Base-by-base conservation (phyloP, 2,797 vertebrate genomes). In the Oceanodroma leucorhoa region DNA sequence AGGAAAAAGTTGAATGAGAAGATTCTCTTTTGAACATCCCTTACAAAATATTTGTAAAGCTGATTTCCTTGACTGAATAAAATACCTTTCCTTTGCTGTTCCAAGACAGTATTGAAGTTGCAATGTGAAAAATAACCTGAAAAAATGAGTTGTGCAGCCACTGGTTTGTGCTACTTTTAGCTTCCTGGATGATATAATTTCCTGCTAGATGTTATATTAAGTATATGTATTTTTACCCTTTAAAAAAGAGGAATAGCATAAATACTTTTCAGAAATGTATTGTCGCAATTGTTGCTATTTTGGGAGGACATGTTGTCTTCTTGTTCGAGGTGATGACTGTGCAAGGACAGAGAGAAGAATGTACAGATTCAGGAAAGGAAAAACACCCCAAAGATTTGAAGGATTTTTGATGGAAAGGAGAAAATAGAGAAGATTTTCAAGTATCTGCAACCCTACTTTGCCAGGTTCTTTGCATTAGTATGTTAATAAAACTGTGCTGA, bases 221-320 rank as follows among this genome's bases (percentile, higher is more conserved):
- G 6, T 53, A 24, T 46, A 60, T 38, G 10, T 5, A 77, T 30
- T 69, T 95, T 76, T 79, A 54, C 9, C 11, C 3, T 70, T 82
- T 34, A 19, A 82, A 79, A 77, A 83, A 58, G 6, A 43, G 27
- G 36, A 88, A 55, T 34, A 79, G 6, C 10, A 69, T 11, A 84
- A 90, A 82, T 79, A 51, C 13, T 72, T 83, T 89, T 65, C 34
- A 84, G 51, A 92, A 91, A 83, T 48, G 2, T 53, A 50, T 61
- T 71, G 57, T 58, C 43, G 61, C 4, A 57, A 19, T 15, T 20
- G 12, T 55, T 87, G n/a, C 11, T 73, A 14, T 57, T 83, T 89
- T 75, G n/a, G 67, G 36, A 70, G 24, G n/a, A 73, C 5, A 8
- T 22, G 14, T 8, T 61, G 29, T 36, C 41, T 60, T 88, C 43